phyloP scores from a whole-genome alignment of 2,113 vertebrate species.

The Carassius gibelio region DNA sequence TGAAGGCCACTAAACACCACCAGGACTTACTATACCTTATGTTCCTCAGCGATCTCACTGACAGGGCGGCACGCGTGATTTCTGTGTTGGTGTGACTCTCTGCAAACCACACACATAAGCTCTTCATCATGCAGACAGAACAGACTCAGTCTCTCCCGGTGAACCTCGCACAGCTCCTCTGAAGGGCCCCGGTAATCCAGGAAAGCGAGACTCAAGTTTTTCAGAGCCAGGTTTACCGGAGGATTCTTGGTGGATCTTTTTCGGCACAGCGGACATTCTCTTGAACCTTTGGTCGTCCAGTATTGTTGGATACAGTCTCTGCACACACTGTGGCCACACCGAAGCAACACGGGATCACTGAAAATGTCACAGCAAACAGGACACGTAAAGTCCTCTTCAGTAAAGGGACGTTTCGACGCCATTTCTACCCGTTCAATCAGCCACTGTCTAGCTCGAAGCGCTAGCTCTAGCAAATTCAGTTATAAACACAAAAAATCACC shows the following conservation, averaged over 20 bases:
- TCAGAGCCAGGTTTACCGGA: conserved; percentile 28
- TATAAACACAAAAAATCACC: background rate
- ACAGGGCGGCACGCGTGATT: background rate
- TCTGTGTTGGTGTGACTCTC: background rate
- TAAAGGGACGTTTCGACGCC: conserved; percentile 33
- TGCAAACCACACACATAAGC: background rate
- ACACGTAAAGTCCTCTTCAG: conserved; percentile 43
- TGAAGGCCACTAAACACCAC: background rate
- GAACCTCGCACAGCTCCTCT: conserved; percentile 22
- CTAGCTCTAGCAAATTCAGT: background rate
- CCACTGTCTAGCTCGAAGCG: background rate
- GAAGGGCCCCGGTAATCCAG: background rate
- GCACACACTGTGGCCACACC: conserved; percentile 43
- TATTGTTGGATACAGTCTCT: background rate
- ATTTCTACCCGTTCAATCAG: background rate
- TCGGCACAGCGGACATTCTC: conserved; percentile 34
- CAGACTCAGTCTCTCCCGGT: conserved; percentile 2
- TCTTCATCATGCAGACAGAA: conserved; percentile 6
- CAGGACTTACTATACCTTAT: background rate
- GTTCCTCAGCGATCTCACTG: background rate
- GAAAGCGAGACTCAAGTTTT: conserved; percentile 22
- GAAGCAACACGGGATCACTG: conserved; percentile 34
- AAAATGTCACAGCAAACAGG: conserved; percentile 37
- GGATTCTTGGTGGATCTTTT: background rate
- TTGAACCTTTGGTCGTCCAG: background rate